Percentiles rank a stretch among this genome's conserved stretches.
These are phyloP conservation scores for Glyphotaelius pellucidus DNA, from an alignment of 2,888 invertebrate species.

Conservation along the genomic window DNA sequence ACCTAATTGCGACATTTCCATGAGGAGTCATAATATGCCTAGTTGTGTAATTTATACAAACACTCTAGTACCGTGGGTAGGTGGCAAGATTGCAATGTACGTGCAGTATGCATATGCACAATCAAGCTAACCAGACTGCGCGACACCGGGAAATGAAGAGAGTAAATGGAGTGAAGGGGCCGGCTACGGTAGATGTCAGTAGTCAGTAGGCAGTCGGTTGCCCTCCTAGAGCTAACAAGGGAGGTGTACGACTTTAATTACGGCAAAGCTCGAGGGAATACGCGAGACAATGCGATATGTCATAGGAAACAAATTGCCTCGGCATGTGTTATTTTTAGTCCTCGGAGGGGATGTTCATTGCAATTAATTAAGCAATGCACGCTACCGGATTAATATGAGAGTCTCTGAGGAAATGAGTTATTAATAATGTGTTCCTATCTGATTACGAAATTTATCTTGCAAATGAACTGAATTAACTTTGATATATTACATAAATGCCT, in stretches of 20 bases:
- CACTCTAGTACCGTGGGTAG: no score
- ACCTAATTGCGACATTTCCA: no score
- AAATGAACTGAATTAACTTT: no score
- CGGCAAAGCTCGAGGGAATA: conserved; percentile 4
- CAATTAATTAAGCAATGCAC: neutral
- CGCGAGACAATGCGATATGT: neutral
- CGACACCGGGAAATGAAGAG: no score
- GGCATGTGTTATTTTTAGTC: neutral
- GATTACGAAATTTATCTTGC: neutral
- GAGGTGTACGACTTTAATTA: conserved; percentile 20
- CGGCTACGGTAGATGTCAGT: no score
- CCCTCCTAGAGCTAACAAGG: neutral
- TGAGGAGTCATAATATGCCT: no score
- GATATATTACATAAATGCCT: no score
- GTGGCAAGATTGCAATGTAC: no score
- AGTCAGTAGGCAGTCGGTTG: neutral
- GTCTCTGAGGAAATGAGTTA: neutral
- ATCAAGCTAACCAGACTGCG: no score
- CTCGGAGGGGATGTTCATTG: neutral
- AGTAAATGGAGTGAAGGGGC: neutral
- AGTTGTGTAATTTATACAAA: no score
- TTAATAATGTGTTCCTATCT: neutral
- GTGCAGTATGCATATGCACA: no score
- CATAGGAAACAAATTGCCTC: neutral
- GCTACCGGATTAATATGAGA: neutral